A percentile compares a stretch with the other conserved stretches of the same genome.
phyloP scores from a whole-genome alignment of 2,113 vertebrate species.

The Salminus brasiliensis region DNA sequence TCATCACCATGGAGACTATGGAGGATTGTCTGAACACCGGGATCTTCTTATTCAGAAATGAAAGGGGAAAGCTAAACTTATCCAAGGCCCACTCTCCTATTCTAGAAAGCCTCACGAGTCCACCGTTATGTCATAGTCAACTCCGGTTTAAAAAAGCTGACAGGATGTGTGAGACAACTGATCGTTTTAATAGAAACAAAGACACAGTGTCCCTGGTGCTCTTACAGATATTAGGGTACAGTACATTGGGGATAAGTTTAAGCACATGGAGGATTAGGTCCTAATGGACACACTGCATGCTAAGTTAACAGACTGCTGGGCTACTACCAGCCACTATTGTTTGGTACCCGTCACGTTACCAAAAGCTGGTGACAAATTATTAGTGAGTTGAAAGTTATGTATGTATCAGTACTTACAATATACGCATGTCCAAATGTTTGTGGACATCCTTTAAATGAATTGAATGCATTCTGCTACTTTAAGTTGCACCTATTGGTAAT shows the following conservation, averaged over 20 bases:
- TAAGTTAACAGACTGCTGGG: too few species aligned
- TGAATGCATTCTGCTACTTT: too few species aligned
- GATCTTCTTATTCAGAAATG: constrained; percentile 49
- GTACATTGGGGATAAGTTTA: too few species aligned
- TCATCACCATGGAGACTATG: constrained; percentile 60
- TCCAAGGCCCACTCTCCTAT: constrained; percentile 1
- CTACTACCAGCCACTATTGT: too few species aligned
- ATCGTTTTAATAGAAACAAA: neutral
- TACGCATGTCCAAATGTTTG: too few species aligned
- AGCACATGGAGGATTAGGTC: too few species aligned
- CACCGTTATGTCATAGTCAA: constrained; percentile 6
- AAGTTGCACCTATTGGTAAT: too few species aligned
- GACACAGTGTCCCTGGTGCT: too few species aligned
- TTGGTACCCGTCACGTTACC: too few species aligned
- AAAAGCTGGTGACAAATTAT: neutral
- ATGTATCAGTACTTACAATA: neutral
- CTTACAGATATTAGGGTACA: too few species aligned
- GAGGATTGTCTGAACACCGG: constrained; percentile 49
- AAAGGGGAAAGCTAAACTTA: constrained; percentile 23
- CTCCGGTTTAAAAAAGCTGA: neutral
- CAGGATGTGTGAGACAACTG: neutral
- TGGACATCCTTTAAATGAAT: too few species aligned
- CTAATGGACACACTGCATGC: too few species aligned
- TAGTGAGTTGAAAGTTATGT: neutral
- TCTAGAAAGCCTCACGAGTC: neutral